Evolutionary conservation across 2,888 invertebrate species (phyloP), one percentile per base, ranked within the genome.

Genomic region (Trichogramma evanescens): DNA sequence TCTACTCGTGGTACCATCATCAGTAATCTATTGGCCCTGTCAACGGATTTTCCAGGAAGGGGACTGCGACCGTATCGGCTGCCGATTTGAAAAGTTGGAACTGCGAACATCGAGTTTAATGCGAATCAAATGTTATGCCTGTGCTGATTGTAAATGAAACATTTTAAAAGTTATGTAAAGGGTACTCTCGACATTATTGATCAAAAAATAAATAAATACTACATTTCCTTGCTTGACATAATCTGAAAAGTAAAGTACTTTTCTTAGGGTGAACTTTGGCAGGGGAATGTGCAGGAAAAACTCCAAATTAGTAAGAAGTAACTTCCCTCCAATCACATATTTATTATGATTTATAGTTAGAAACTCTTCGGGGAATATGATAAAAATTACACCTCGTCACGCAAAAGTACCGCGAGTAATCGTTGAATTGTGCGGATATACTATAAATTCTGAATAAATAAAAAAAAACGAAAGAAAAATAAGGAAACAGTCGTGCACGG

Each of bases 11-110:
- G 72, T 10, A 66, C 64, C 5, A 73, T 61, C 57, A 71, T 68
- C 39, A 69, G 56, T 6, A 63, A 41, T 56, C 69, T 71, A 0
- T 59, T 42, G n/a, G 50, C 56, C 5, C 44, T 52, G 44, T 65
- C 69, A 41, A 55, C 13, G 9, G 58, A 49, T 41, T 62, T 65
- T 5, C 50, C 62, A 4, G 54, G 48, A 9, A 41, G 39, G 3
- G 61, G 65, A 55, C 68, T 69, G 1, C 75, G 69, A 2, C 74
- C 75, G 63, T 72, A 74, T 60, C 75, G 67, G 51, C 72, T 71
- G 38, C 71, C 71, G 44, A 68, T 66, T 45, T 67, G 67, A 50
- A 71, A 71, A 9, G 59, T 38, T 7, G 62, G 57, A 41, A 55
- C 68, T 62, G 62, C 41, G 10, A 53, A 42, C 45, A 26, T 26